Evolutionary conservation across 2,113 vertebrate species (phyloP).

Genomic region (Platichthys flesus): DNA sequence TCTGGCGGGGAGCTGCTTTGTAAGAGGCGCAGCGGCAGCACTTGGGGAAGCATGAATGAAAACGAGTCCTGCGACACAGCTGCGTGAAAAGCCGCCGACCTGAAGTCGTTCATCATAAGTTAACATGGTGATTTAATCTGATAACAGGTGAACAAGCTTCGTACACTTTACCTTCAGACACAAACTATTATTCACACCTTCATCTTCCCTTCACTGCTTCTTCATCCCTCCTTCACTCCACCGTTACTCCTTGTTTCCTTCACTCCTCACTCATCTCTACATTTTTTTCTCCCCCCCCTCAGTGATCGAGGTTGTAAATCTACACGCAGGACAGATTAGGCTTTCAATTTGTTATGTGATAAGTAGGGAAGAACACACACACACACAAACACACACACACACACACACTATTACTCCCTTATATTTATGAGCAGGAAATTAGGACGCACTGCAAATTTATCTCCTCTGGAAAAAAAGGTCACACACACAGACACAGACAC

Average conservation of each 20-base stretch:
- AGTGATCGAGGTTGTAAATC: constrained; percentile 54
- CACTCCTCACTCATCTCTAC: background rate
- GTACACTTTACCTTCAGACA: constrained; percentile 25
- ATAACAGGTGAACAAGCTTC: background rate
- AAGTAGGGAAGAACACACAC: constrained; percentile 38
- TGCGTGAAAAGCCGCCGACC: too few relatives aligned
- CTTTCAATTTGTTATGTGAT: constrained; percentile 66
- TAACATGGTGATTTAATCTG: too few relatives aligned
- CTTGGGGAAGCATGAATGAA: too few relatives aligned
- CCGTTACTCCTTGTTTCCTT: background rate
- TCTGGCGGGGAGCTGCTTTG: too few relatives aligned
- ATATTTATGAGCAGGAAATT: constrained; percentile 63
- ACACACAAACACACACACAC: constrained; percentile 6
- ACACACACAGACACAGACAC: constrained; percentile 1
- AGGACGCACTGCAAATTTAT: constrained; percentile 54
- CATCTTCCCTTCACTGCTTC: background rate
- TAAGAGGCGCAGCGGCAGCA: too few relatives aligned
- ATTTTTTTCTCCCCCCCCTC: background rate
- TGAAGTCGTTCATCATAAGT: too few relatives aligned
- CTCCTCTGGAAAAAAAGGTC: constrained; percentile 45
- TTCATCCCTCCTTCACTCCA: background rate
- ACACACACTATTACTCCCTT: constrained; percentile 22
- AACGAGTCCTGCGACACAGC: too few relatives aligned
- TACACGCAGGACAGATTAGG: constrained; percentile 50
- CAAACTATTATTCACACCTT: background rate